A percentile compares a stretch with the other conserved stretches of the same genome.
Conservation (phyloP, 2,797 vertebrate species). For the Chromis chromis region DNA sequence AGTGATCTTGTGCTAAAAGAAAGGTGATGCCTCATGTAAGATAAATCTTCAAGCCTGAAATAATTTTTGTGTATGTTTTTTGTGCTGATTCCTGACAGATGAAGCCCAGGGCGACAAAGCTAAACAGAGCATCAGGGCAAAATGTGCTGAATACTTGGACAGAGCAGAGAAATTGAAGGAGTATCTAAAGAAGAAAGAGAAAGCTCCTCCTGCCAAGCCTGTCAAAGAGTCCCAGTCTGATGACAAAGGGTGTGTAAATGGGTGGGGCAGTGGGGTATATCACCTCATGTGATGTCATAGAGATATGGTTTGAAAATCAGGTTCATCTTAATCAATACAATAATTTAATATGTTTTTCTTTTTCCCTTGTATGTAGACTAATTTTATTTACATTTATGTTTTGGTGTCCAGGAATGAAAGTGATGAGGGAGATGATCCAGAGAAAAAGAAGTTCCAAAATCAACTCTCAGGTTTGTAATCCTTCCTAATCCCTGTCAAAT, state of each 20-base stretch:
- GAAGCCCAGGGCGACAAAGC: slow-evolving; percentile 96
- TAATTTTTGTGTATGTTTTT: not conserved
- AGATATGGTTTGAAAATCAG: slow-evolving; percentile 20
- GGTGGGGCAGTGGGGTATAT: slow-evolving; percentile 28
- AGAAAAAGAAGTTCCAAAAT: slow-evolving; percentile 98
- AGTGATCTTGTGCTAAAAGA: not conserved
- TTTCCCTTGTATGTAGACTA: not conserved
- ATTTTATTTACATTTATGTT: not conserved
- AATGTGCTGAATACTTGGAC: slow-evolving; percentile 95
- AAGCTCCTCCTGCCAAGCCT: slow-evolving; percentile 89
- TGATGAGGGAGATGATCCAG: slow-evolving; percentile 94
- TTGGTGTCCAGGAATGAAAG: slow-evolving; percentile 92
- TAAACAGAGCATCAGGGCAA: slow-evolving; percentile 92
- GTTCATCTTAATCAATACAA: not conserved
- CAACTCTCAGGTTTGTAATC: slow-evolving; percentile 92
- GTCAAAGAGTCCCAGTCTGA: slow-evolving; percentile 94
- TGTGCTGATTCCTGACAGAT: slow-evolving; percentile 82
- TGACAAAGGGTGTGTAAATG: slow-evolving; percentile 93
- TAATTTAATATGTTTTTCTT: not conserved
- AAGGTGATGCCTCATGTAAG: too few relatives aligned
- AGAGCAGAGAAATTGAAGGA: slow-evolving; percentile 97
- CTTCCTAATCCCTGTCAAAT: not conserved
- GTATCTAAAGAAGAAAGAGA: slow-evolving; percentile 94
- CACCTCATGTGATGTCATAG: slow-evolving; percentile 25
- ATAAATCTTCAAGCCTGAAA: not conserved